Base-by-base conservation (phyloP, 1,140 invertebrate species). In the Drosophila tsacasi region DNA sequence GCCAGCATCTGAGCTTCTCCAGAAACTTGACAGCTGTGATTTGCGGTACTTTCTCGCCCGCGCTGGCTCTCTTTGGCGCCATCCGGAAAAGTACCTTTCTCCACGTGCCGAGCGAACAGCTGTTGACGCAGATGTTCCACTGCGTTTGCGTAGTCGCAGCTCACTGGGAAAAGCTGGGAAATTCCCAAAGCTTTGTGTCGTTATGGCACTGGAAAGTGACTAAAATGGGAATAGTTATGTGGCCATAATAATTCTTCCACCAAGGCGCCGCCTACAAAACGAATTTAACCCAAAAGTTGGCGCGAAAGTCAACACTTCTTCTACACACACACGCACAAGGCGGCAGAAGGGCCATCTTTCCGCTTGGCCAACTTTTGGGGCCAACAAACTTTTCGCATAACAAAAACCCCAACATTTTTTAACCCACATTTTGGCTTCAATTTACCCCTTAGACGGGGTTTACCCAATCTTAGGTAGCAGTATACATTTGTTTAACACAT, bases 21-120 rank as follows among this genome's bases (percentile, higher is more conserved):
- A 30, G 79, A 63, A 63, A 72, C 49, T 63, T 64, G 66, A 79
- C 81, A 86, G 83, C 83, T 86, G 83, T 82, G 81, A 84, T 80
- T 82, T 44, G 17, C 23, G 42, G 62, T 65, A 62, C 59, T 49
- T 47, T 83, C 76, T 59, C 80, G n/a, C 76, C 46, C 8, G 37
- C 2, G 44, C 19, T 71, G 17, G 39, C 81, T 84, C 76, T 61
- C 40, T 58, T 84, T 84, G 81, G 81, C 81, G 81, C 81, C 81
- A 84, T 75, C 39, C 58, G 25, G 50, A 83, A 66, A 50, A 30
- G 23, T 39, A 42, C 32, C 50, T 46, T 46, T 64, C 54, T 68
- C 60, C 82, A 84, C 82, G 82, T 84, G 82, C 32, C 62, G 2
- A 5, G 37, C 47, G 44, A 84, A 78, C 81, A 84, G 82, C 82